phyloP scores from a whole-genome alignment of 2,888 invertebrate species.

The Megalurothrips usitatus region DNA sequence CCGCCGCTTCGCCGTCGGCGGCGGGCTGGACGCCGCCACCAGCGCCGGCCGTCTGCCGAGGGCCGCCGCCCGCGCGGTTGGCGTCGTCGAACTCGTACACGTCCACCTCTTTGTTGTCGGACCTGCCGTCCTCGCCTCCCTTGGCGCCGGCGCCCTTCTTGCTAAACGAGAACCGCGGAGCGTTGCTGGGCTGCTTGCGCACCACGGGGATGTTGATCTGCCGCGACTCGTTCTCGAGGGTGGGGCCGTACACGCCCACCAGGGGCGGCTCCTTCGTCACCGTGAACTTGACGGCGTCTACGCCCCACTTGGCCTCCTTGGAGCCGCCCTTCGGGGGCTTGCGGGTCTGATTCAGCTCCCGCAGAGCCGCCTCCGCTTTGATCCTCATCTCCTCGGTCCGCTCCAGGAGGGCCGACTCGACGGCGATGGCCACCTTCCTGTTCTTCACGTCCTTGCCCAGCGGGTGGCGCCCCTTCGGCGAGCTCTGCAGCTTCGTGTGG shows the following conservation, averaged over 20 bases:
- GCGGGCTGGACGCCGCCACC: too few relatives aligned
- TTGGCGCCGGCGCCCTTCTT: not conserved
- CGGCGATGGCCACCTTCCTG: constrained; percentile 6
- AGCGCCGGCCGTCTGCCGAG: too few relatives aligned
- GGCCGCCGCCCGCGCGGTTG: not conserved
- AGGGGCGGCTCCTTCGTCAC: constrained; percentile 1
- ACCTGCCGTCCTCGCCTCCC: not conserved
- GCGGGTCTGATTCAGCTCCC: constrained; percentile 37
- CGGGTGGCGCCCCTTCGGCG: constrained; percentile 16
- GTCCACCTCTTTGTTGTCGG: not conserved
- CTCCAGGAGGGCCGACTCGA: not conserved
- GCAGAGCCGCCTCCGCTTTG: constrained; percentile 40
- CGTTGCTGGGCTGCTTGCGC: not conserved
- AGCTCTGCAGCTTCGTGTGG: constrained; percentile 32
- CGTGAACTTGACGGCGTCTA: constrained; percentile 33
- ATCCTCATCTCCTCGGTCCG: constrained; percentile 36
- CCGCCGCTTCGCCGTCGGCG: not conserved
- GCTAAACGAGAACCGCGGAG: not conserved
- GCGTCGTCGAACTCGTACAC: not conserved
- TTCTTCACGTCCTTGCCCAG: constrained; percentile 1
- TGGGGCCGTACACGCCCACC: constrained; percentile 7
- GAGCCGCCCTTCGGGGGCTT: constrained; percentile 30
- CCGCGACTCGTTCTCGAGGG: not conserved
- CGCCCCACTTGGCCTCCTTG: constrained; percentile 34
- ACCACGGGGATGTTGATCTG: constrained; percentile 11